Base-by-base conservation (phyloP, 2,888 invertebrate species). In the Chaitophorus viminalis region DNA sequence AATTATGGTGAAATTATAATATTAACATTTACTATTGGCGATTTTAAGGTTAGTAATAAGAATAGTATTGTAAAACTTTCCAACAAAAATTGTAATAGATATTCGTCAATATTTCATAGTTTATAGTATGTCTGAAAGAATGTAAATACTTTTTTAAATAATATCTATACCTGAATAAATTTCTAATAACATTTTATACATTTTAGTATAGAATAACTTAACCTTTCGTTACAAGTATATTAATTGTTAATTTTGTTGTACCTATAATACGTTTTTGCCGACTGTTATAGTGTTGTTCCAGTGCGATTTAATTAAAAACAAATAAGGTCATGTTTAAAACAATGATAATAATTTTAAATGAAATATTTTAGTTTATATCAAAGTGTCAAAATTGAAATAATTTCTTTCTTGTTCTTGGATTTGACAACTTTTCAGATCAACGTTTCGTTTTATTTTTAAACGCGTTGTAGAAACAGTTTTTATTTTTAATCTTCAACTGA, bases 401-500 rank as follows among this genome's bases (percentile, higher is more conserved):
- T 60, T 60, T 60, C 1, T 46, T 60, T 60, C 6, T 3, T 25
- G 25, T 60, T 60, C 60, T 60, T 60, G 60, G 60, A 25, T 60
- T 60, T 3, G 3, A 60, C 60, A 60, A 60, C 6, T 29, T 29
- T 68, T 68, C 11, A 68, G 11, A 68, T 68, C 25, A 29, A 29
- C 68, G 29, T 9, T 29, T n/a, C 11, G 29, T 68, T 60, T 60
- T 60, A 5, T 60, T 60, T 52, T 4, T 60, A 25, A 46, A 25
- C 21, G 21, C 25, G 68, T n/a, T n/a, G 29, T 68, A n/a, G n/a
- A n/a, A n/a, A 68, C n/a, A n/a, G 1, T 9, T 68, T 68, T 68
- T 68, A 68, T 72, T 72, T 72, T 72, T 72, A 72, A 72, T 79
- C 65, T 65, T 8, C 36, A 65, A 60, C 60, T 60, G 60, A 60